Evolutionary conservation across 2,888 invertebrate species (phyloP).

Genomic region (Dryobotodes eremita): DNA sequence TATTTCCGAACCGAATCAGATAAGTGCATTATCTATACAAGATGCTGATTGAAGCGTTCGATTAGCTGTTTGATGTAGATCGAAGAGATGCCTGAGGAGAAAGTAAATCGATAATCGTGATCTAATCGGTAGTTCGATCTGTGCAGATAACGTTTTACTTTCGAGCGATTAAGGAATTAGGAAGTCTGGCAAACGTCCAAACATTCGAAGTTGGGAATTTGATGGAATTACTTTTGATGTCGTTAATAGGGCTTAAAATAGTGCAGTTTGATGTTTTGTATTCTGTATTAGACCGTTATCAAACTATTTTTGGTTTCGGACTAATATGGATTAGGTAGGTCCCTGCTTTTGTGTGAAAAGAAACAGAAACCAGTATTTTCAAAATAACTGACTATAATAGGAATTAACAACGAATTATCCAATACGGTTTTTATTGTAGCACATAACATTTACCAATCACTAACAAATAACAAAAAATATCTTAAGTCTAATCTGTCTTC

Average conservation of each 20-base stretch:
- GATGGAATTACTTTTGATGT: slow-evolving; percentile 29
- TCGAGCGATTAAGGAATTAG: slow-evolving; percentile 44
- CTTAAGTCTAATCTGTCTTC: too few species aligned
- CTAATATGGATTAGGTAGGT: not conserved
- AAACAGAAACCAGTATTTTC: not conserved
- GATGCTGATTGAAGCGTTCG: slow-evolving; percentile 71
- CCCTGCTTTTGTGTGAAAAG: not conserved
- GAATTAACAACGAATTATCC: too few species aligned
- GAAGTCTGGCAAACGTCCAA: slow-evolving; percentile 50
- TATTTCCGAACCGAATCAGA: slow-evolving; percentile 20
- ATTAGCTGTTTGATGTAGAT: slow-evolving; percentile 69
- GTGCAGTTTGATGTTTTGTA: slow-evolving; percentile 3
- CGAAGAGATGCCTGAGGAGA: slow-evolving; percentile 72
- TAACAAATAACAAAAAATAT: too few species aligned
- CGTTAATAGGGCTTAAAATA: slow-evolving; percentile 33
- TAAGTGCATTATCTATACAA: slow-evolving; percentile 58
- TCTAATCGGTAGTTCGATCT: slow-evolving; percentile 53
- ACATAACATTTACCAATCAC: too few species aligned
- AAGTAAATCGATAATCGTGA: slow-evolving; percentile 78
- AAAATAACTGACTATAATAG: not conserved
- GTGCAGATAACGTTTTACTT: slow-evolving; percentile 63
- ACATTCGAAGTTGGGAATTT: slow-evolving; percentile 19
- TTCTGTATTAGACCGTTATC: slow-evolving; percentile 3
- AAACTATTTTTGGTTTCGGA: slow-evolving; percentile 9
- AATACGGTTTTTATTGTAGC: too few species aligned